Evolutionary conservation across 2,888 invertebrate species (phyloP).

Genomic region (Spilarctia lutea): DNA sequence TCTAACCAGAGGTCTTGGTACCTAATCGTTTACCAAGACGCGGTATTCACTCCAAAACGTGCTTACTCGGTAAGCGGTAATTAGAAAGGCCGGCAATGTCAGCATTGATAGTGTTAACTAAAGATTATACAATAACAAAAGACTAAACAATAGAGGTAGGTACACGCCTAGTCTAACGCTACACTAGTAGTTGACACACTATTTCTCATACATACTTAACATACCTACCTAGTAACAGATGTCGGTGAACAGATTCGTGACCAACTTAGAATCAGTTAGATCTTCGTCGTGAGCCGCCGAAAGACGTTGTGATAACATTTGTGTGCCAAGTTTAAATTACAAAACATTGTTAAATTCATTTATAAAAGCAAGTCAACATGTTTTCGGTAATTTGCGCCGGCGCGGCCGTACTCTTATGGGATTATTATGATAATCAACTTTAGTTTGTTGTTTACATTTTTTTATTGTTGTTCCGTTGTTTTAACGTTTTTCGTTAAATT

Average conservation of each 20-base stretch:
- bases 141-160: neutral
- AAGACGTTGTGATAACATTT: conserved; percentile 26
- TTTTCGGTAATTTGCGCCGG: conserved; percentile 49
- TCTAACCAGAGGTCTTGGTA: no score
- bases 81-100: neutral
- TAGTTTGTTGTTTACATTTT: conserved; percentile 58
- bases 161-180: no score
- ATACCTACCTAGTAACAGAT: conserved; percentile 21
- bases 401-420: conserved; percentile 47
- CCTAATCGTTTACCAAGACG: no score
- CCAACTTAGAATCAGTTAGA: conserved; percentile 22
- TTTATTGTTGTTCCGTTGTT: conserved; percentile 46
- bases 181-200: conserved; percentile 5
- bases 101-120: neutral
- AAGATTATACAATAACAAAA: neutral
- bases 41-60: no score
- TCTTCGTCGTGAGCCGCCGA: conserved; percentile 25
- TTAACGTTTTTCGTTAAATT: conserved; percentile 39
- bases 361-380: conserved; percentile 50
- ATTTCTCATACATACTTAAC: conserved; percentile 15
- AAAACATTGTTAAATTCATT: conserved; percentile 27
- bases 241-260: conserved; percentile 31
- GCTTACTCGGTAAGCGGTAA: neutral
- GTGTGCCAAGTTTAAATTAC: conserved; percentile 30
- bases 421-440: conserved; percentile 59